Evolutionary conservation across 2,888 invertebrate genomes (phyloP).

Genomic region (Teinopalpus imperialis): DNA sequence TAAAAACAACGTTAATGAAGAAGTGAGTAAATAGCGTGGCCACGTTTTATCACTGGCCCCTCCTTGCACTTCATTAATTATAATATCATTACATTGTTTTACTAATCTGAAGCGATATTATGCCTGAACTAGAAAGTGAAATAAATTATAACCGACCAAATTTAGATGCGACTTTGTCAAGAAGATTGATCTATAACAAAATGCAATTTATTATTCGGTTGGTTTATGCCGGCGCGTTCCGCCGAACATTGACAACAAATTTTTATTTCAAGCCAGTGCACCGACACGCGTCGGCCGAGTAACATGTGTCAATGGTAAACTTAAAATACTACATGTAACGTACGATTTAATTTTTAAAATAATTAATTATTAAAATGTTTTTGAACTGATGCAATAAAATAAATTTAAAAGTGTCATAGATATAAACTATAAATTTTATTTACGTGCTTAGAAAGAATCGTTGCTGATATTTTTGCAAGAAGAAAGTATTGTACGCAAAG

Average conservation of each 20-base stretch:
- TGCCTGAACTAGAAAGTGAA: conserved; percentile 69
- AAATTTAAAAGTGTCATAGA: conserved; percentile 7
- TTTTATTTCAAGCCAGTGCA: conserved; percentile 47
- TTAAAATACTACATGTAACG: conserved; percentile 31
- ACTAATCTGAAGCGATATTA: conserved; percentile 41
- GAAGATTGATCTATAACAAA: conserved; percentile 44
- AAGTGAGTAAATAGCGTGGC: conserved; percentile 13
- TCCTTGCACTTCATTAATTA: conserved; percentile 13
- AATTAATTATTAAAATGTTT: not conserved
- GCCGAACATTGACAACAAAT: conserved; percentile 47
- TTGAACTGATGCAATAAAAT: conserved; percentile 13
- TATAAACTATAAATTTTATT: not conserved
- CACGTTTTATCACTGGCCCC: conserved; percentile 25
- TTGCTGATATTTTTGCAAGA: conserved; percentile 4
- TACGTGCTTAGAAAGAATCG: conserved; percentile 3
- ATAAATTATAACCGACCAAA: conserved; percentile 48
- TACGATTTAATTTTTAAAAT: conserved; percentile 26
- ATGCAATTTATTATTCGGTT: conserved; percentile 59
- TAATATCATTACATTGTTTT: conserved; percentile 36
- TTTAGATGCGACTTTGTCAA: conserved; percentile 40
- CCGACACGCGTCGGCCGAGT: conserved; percentile 37
- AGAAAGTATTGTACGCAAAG: conserved; percentile 17
- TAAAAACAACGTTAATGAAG: conserved; percentile 6
- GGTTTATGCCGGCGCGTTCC: conserved; percentile 69
- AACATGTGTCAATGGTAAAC: conserved; percentile 35